Conservation (phyloP, 2,113 vertebrate genomes). For the Phaethon lepturus region DNA sequence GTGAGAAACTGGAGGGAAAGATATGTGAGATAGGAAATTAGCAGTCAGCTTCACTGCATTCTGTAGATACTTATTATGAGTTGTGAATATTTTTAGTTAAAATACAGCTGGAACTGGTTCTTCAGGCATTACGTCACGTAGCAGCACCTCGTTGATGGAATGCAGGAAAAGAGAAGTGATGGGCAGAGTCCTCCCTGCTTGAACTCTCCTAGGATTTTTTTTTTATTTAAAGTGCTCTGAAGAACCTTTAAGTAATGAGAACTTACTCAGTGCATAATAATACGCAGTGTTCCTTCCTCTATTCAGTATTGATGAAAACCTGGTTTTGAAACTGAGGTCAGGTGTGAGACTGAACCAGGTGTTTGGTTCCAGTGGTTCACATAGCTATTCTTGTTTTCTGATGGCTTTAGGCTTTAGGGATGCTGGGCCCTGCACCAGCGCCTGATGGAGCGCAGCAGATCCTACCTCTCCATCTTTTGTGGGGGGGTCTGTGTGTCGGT, state of each 20-base stretch:
- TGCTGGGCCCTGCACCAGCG: not conserved
- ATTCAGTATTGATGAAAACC: not conserved
- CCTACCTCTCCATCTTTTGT: not conserved
- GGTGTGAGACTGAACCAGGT: not conserved
- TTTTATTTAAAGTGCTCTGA: not conserved
- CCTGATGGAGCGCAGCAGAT: not conserved
- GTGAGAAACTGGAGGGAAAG: not conserved
- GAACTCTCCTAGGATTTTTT: not conserved
- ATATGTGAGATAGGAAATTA: not conserved
- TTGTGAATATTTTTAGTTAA: not conserved
- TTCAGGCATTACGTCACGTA: not conserved
- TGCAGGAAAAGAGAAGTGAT: not conserved
- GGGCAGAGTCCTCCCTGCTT: not conserved
- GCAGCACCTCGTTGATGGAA: not conserved
- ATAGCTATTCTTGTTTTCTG: not conserved
- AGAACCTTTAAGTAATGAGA: not conserved
- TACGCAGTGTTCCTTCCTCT: not conserved
- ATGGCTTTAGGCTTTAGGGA: not conserved
- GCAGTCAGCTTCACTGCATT: not conserved
- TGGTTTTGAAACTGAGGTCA: not conserved
- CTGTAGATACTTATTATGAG: not conserved
- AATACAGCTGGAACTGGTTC: not conserved
- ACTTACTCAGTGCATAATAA: not conserved
- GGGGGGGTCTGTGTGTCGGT: not conserved
- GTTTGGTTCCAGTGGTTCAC: not conserved